Evolutionary conservation across 2,888 invertebrate species (phyloP), one percentile per base, ranked within the genome.

Genomic region (Limulus polyphemus): DNA sequence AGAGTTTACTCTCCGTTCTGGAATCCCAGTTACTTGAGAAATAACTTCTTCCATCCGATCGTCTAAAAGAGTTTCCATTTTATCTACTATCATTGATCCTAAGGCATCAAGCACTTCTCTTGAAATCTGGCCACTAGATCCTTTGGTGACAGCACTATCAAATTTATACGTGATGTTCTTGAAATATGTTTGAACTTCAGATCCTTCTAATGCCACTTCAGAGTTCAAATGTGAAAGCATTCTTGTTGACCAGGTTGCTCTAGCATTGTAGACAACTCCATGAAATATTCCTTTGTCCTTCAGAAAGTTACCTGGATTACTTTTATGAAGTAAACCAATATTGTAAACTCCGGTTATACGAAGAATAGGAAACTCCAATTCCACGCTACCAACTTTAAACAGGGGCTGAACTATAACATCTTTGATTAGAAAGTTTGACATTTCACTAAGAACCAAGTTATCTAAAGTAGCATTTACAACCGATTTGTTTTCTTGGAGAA

Each of bases 381-480:
- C 49, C 2, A 64, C 64, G 9, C 63, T 61, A 4, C 63, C 57
- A 5, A 62, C 49, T 12, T 62, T 47, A 11, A 60, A 46, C n/a
- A 64, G 63, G 9, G 60, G 48, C 51, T 66, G 62, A n/a, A 61
- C 64, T 3, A 62, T 64, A 13, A 64, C 61, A 58, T 66, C 63
- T 11, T 60, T 58, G 2, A 66, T 48, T 17, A 57, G 50, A 54
- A 66, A 66, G 52, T 64, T 59, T 5, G 62, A 62, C 14, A 66
- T 46, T 10, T 64, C 66, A 16, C 59, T 60, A 9, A 66, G 59
- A 0, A 50, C 49, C 49, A 62, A 58, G 59, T 65, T 66, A 17
- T 52, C 59, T 7, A 66, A 55, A 1, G 64, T 60, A 2, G 64
- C 60, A 49, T 66, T 66, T 13, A 66, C 62, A 17, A 64, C 64